phyloP scores from a whole-genome alignment of 2,888 invertebrate species.

The Entomobrya multifasciata region DNA sequence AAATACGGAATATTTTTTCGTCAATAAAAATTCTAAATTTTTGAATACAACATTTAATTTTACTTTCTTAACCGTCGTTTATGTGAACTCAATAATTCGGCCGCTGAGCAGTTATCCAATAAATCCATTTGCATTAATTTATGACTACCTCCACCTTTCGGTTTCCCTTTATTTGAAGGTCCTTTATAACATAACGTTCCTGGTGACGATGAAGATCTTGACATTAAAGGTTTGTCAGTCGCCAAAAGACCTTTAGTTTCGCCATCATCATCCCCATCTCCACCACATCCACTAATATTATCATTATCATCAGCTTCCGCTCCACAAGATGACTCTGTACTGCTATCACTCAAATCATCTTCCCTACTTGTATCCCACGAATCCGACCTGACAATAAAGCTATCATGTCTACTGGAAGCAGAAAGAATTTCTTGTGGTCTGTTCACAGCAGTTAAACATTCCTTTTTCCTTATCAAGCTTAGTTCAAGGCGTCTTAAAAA shows the following conservation, averaged over 20 bases:
- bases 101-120: conserved; percentile 70
- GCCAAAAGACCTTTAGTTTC: conserved; percentile 51
- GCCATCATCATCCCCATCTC: not conserved
- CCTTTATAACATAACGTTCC: conserved; percentile 61
- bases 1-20: not conserved
- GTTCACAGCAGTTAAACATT: conserved; percentile 74
- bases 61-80: conserved; percentile 67
- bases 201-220: conserved; percentile 60
- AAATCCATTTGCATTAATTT: conserved; percentile 64
- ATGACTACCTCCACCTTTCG: conserved; percentile 29
- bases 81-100: conserved; percentile 69
- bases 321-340: conserved; percentile 47
- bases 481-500: conserved; percentile 87
- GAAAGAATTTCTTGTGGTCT: conserved; percentile 49
- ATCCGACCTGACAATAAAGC: conserved; percentile 71
- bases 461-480: conserved; percentile 84
- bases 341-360: conserved; percentile 76
- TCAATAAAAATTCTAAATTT: not conserved
- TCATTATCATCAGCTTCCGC: conserved; percentile 16
- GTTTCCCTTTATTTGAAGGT: conserved; percentile 44
- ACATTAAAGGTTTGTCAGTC: conserved; percentile 68
- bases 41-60: conserved; percentile 36
- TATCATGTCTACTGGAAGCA: conserved; percentile 64
- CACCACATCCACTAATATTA: too few species aligned
- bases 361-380: conserved; percentile 76